phyloP scores from a whole-genome alignment of 2,888 invertebrate species.

The Macrosiphum euphorbiae region DNA sequence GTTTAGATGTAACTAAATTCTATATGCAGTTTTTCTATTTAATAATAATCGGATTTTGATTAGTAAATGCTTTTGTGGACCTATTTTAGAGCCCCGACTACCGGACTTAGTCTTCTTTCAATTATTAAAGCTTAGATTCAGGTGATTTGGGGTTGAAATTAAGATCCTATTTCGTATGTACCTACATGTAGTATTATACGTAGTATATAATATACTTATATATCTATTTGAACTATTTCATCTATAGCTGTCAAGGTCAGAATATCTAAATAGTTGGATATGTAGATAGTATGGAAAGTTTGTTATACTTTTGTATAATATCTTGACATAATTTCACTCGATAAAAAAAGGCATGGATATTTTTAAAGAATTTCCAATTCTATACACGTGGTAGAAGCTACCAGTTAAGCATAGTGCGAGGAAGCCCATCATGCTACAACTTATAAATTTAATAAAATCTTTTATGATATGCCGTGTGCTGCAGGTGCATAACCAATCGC shows the following conservation, averaged over 20 bases:
- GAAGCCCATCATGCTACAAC: neutral
- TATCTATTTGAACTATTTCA: neutral
- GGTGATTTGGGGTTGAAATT: neutral
- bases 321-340: neutral
- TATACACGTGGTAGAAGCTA: neutral
- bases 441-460: neutral
- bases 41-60: neutral
- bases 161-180: neutral
- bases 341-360: neutral
- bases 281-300: neutral
- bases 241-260: neutral
- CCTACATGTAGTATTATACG: neutral
- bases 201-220: too few relatives aligned
- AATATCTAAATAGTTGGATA: neutral
- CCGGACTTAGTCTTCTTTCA: neutral
- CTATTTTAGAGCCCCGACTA: neutral
- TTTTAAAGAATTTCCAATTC: neutral
- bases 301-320: neutral
- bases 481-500: conserved; percentile 12
- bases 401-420: neutral
- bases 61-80: neutral
- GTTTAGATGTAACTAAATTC: neutral
- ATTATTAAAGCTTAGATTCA: neutral
- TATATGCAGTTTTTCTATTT: neutral
- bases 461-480: neutral